Conservation (phyloP, 2,888 invertebrate species). For the Acanthosepion esculentum region DNA sequence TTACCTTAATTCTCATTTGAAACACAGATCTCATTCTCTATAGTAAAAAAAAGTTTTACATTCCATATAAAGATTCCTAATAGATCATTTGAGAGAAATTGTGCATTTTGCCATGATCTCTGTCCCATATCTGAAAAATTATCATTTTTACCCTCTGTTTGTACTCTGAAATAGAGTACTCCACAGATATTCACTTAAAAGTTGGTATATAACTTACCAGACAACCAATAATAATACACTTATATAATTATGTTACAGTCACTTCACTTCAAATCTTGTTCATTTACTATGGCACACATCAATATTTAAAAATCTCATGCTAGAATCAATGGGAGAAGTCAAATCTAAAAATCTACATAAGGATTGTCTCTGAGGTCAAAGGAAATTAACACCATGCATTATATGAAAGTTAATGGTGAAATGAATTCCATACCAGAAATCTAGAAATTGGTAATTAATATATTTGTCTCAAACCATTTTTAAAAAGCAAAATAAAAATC, state of each 20-base stretch:
- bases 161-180: not conserved
- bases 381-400: constrained; percentile 33
- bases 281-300: not conserved
- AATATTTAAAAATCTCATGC: not conserved
- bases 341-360: constrained; percentile 17
- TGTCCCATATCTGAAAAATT: not conserved
- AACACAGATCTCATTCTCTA: not conserved
- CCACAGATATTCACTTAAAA: not conserved
- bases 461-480: not conserved
- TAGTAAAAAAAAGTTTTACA: too few species aligned
- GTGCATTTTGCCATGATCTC: too few species aligned
- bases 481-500: not conserved
- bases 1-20: not conserved
- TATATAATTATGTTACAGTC: not conserved
- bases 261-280: not conserved
- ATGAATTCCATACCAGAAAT: constrained; percentile 2
- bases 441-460: not conserved
- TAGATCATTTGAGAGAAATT: not conserved
- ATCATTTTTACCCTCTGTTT: not conserved
- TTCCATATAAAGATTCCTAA: not conserved
- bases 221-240: not conserved
- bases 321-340: not conserved
- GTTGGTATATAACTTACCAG: not conserved
- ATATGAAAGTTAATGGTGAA: not conserved
- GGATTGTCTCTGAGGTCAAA: constrained; percentile 13